Evolutionary conservation across 2,888 invertebrate genomes (phyloP).

Genomic region (Odontothrips loti): DNA sequence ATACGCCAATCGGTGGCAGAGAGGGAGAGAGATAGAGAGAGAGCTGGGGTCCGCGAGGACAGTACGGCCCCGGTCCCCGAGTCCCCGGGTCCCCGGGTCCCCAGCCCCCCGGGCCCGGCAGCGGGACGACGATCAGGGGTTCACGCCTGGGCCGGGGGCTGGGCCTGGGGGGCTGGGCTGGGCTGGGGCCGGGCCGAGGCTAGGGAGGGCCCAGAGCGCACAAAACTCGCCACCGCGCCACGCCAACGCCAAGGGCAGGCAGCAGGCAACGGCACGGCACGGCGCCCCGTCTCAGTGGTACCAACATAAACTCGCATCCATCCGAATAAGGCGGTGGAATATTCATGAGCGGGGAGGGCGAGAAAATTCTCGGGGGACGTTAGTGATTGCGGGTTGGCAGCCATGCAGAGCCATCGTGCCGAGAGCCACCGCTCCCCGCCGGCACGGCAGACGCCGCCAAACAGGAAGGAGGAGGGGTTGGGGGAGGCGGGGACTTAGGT

Average conservation of each 20-base stretch:
- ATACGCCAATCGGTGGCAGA: too few relatives aligned
- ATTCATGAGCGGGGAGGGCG: not conserved
- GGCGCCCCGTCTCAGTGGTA: slow-evolving; percentile 8
- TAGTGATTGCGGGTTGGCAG: slow-evolving; percentile 25
- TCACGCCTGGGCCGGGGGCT: not conserved
- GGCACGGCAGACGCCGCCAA: not conserved
- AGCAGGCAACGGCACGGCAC: too few relatives aligned
- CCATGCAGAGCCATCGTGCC: not conserved
- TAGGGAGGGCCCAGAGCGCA: too few relatives aligned
- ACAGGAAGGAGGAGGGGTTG: not conserved
- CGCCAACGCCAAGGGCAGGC: too few relatives aligned
- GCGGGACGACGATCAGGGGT: not conserved
- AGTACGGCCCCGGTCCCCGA: too few relatives aligned
- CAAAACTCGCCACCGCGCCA: too few relatives aligned
- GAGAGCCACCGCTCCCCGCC: too few relatives aligned
- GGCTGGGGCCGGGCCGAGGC: not conserved
- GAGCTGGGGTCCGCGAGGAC: too few relatives aligned
- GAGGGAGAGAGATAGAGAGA: too few relatives aligned
- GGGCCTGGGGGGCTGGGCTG: not conserved
- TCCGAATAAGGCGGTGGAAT: slow-evolving; percentile 24
- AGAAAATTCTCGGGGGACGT: slow-evolving; percentile 22
- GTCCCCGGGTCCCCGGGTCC: too few relatives aligned
- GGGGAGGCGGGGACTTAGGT: too few relatives aligned
- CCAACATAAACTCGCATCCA: slow-evolving; percentile 26
- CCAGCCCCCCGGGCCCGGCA: too few relatives aligned